Evolutionary conservation across 2,888 invertebrate species (phyloP).

Genomic region (Amblyjoppa proteus): DNA sequence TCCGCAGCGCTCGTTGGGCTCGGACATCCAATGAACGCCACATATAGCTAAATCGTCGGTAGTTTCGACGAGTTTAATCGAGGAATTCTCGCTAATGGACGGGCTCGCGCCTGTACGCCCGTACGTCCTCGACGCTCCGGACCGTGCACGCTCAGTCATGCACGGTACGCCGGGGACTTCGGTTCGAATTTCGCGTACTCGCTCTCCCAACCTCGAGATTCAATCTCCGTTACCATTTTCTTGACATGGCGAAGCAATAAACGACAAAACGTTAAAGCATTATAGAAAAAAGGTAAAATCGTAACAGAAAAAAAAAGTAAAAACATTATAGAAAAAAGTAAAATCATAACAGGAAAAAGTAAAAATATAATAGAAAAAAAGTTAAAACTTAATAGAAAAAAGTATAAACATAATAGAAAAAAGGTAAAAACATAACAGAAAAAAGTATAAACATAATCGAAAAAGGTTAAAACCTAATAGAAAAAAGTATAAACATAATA

Average conservation of each 20-base stretch:
- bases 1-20: conserved; percentile 18
- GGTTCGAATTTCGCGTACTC: conserved; percentile 42
- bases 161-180: conserved; percentile 53
- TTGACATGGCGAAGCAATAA: not conserved
- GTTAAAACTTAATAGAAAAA: no score
- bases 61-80: conserved; percentile 65
- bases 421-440: no score
- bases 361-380: no score
- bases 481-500: no score
- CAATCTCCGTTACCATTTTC: not conserved
- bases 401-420: no score
- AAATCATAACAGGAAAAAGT: no score
- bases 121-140: not conserved
- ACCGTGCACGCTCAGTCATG: conserved; percentile 43
- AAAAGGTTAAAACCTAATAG: no score
- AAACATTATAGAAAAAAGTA: no score
- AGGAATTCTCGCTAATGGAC: conserved; percentile 40
- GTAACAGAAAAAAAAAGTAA: not conserved
- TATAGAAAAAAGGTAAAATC: no score
- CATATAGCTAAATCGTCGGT: conserved; percentile 41
- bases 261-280: not conserved
- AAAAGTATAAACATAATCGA: no score
- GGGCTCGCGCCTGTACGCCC: not conserved
- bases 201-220: not conserved
- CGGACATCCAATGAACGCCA: conserved; percentile 3